Conservation (phyloP, 2,888 invertebrate species). For the Nemotelus pantherinus region DNA sequence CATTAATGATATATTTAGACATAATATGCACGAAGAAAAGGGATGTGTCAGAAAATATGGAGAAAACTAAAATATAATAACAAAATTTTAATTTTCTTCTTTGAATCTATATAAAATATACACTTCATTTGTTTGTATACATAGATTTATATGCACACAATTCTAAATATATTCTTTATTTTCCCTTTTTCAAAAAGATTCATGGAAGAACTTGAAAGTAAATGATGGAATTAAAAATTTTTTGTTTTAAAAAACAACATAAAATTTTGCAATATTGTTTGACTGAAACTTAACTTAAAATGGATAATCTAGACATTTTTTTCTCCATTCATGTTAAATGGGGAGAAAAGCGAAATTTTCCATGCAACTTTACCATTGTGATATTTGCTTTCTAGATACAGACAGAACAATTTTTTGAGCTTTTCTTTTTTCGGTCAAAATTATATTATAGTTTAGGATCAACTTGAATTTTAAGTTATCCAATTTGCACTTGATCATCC, state of each 20-base stretch:
- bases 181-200: slow-evolving; percentile 8
- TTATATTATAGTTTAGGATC: neutral
- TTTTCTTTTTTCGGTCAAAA: neutral
- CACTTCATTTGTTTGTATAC: slow-evolving; percentile 1
- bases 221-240: slow-evolving; percentile 2
- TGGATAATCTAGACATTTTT: too few species aligned
- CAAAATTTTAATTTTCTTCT: neutral
- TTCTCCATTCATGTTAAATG: too few species aligned
- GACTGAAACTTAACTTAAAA: neutral
- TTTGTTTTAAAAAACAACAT: neutral
- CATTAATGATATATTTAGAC: neutral
- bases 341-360: too few species aligned
- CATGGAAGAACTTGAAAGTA: slow-evolving; percentile 31
- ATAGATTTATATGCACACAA: neutral
- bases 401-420: neutral
- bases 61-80: neutral
- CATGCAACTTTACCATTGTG: too few species aligned
- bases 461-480: too few species aligned
- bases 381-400: too few species aligned
- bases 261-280: neutral
- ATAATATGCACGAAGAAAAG: slow-evolving; percentile 6
- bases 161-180: neutral
- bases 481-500: too few species aligned
- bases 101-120: neutral
- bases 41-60: neutral